These are phyloP conservation scores for Carettochelys insculpta DNA, from an alignment of 2,113 vertebrate species.

Conservation along the genomic window DNA sequence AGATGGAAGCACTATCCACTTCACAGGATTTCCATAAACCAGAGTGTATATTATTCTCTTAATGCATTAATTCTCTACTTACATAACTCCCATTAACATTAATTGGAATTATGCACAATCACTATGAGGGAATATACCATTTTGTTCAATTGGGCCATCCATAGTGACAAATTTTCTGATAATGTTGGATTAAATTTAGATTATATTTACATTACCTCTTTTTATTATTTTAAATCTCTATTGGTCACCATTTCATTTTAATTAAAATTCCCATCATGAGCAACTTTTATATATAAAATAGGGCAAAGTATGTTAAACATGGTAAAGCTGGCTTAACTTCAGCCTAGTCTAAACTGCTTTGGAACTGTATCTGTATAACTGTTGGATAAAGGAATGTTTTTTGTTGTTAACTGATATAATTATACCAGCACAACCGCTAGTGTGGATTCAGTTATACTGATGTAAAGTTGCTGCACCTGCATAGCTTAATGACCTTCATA, in stretches of 20 bases:
- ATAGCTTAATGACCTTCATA: accelerated
- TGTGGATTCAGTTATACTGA: background rate
- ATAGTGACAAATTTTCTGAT: constrained; percentile 42
- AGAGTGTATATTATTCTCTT: constrained; percentile 52
- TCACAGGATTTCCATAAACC: constrained; percentile 44
- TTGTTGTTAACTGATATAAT: background rate
- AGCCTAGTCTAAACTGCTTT: background rate
- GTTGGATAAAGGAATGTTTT: background rate
- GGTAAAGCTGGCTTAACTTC: background rate
- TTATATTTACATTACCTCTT: background rate
- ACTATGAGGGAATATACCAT: constrained; percentile 28
- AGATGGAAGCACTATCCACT: constrained; percentile 44
- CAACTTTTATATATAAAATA: background rate
- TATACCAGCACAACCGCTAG: constrained; percentile 37
- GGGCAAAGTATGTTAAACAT: background rate
- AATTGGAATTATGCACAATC: constrained; percentile 46
- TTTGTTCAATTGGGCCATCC: constrained; percentile 34
- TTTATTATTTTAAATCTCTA: background rate
- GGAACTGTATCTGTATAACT: background rate
- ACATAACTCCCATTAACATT: constrained; percentile 63
- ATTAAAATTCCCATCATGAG: background rate
- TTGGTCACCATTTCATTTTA: background rate
- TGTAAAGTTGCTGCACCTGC: background rate
- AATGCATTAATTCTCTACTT: constrained; percentile 43
- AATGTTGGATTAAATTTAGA: constrained; percentile 12